Evolutionary conservation across 1,140 invertebrate genomes (phyloP).

Genomic region (Mactra quadrangularis): DNA sequence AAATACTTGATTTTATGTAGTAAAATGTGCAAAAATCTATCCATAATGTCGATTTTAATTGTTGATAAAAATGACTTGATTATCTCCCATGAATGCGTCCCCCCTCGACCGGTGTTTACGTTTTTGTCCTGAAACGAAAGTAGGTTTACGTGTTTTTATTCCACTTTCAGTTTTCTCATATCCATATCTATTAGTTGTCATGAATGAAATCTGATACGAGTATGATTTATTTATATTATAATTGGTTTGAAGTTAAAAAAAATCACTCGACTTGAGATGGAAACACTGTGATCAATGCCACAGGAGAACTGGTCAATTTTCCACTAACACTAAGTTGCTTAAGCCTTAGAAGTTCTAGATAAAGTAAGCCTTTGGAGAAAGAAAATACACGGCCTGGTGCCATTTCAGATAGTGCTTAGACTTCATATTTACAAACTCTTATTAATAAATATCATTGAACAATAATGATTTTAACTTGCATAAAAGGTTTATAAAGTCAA

Average conservation of each 20-base stretch:
- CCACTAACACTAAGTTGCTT: no score
- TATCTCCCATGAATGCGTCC: conserved; percentile 23
- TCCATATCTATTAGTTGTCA: neutral
- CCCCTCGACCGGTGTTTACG: neutral
- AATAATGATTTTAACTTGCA: no score
- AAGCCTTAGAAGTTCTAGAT: no score
- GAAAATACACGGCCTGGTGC: no score
- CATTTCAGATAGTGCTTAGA: no score
- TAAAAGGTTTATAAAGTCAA: no score
- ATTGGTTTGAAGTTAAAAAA: neutral
- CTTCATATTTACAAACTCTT: no score
- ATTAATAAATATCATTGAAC: no score
- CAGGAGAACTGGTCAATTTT: no score
- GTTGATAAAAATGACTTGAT: neutral
- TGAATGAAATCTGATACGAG: neutral
- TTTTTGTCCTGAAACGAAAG: conserved; percentile 21
- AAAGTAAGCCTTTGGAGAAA: no score
- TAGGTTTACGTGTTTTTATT: neutral
- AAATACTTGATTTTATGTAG: neutral
- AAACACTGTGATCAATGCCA: no score
- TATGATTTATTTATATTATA: neutral
- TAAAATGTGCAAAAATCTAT: neutral
- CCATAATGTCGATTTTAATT: neutral
- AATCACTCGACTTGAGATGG: no score
- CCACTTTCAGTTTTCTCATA: neutral